A percentile compares a stretch with the other conserved stretches of the same genome.
phyloP scores from a whole-genome alignment of 2,113 vertebrate species.

The Pachycephala philippinensis region DNA sequence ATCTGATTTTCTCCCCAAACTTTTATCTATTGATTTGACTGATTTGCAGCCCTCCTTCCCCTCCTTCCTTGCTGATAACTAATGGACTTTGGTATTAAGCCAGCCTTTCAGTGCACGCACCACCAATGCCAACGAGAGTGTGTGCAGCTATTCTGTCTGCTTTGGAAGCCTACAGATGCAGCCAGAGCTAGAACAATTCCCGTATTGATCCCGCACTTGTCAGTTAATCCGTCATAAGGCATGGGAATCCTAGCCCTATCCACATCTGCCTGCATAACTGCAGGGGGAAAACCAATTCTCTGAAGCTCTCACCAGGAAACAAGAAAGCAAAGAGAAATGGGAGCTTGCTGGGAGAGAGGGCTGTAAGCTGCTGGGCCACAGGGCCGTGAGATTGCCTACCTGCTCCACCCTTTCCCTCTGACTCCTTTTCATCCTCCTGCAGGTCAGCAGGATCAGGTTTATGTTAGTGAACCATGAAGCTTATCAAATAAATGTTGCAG shows the following conservation, averaged over 20 bases:
- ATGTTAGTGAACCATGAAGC: conserved; percentile 61
- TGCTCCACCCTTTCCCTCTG: neutral
- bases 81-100: conserved; percentile 32
- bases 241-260: conserved; percentile 71
- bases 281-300: conserved; percentile 58
- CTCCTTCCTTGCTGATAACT: conserved; percentile 31
- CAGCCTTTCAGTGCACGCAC: conserved; percentile 46
- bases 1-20: neutral
- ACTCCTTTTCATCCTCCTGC: conserved; percentile 67
- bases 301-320: conserved; percentile 61
- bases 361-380: neutral
- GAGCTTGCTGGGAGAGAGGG: conserved; percentile 7
- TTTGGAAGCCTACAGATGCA: conserved; percentile 19
- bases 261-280: conserved; percentile 72
- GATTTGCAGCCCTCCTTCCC: conserved; percentile 9
- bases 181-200: conserved; percentile 65
- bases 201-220: conserved; percentile 56
- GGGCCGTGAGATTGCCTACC: conserved; percentile 32
- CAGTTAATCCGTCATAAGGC: conserved; percentile 67
- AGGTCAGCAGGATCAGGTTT: conserved; percentile 70
- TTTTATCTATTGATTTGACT: conserved; percentile 48
- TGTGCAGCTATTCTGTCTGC: conserved; percentile 52
- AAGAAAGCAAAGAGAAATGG: conserved; percentile 50
- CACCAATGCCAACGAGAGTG: conserved; percentile 22
- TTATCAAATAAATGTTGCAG: conserved; percentile 71